A percentile compares a stretch with the other conserved stretches of the same genome.
phyloP scores from a whole-genome alignment of 2,113 vertebrate genomes.

The Mystacornis crossleyi region DNA sequence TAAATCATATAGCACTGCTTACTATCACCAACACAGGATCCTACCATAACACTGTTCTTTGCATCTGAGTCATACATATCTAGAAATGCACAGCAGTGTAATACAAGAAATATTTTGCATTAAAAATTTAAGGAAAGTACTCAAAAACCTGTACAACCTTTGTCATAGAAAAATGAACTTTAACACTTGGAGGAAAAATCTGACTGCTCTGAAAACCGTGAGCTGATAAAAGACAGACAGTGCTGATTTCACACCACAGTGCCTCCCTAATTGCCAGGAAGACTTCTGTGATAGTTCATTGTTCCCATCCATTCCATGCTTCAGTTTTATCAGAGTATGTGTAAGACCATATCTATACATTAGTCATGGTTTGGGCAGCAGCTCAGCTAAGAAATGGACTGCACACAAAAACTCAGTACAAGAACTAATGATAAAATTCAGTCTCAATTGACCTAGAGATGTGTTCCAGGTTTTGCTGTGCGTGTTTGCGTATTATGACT shows the following conservation, averaged over 20 bases:
- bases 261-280: neutral
- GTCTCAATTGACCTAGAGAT: neutral
- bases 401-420: neutral
- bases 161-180: neutral
- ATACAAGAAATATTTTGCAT: neutral
- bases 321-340: neutral
- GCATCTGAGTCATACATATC: neutral
- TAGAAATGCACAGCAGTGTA: neutral
- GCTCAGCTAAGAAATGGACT: neutral
- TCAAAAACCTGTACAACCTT: neutral
- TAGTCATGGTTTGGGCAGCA: neutral
- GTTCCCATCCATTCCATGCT: neutral
- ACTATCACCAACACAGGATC: neutral
- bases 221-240: neutral
- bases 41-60: neutral
- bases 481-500: rapidly evolving
- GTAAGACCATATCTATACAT: neutral
- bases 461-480: neutral
- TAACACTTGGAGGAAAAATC: neutral
- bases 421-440: neutral
- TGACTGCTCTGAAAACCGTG: neutral
- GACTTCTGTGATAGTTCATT: neutral
- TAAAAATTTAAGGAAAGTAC: neutral
- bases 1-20: neutral
- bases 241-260: neutral